Conservation (phyloP, 2,797 vertebrate species). For the Sparus aurata region DNA sequence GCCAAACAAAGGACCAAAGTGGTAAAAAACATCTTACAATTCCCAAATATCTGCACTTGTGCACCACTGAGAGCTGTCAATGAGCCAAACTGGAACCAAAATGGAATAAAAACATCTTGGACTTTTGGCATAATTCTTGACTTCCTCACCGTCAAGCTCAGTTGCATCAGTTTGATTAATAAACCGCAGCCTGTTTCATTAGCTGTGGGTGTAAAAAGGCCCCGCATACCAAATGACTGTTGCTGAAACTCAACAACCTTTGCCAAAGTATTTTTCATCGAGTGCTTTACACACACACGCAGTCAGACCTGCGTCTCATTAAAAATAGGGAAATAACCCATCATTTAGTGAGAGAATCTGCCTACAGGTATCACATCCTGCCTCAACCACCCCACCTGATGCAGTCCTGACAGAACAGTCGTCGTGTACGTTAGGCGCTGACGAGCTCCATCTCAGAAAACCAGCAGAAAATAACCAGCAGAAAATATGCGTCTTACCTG, state of each 20-base stretch:
- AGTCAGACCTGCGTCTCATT: not conserved
- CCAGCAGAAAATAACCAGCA: not conserved
- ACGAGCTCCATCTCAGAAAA: not conserved
- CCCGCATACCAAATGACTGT: not conserved
- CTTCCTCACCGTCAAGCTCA: too few relatives aligned
- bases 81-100: too few relatives aligned
- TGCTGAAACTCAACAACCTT: not conserved
- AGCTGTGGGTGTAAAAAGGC: not conserved
- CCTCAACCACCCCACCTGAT: not conserved
- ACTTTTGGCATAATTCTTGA: too few relatives aligned
- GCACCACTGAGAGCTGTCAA: too few relatives aligned
- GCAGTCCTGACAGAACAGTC: too few relatives aligned
- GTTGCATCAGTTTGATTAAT: not conserved
- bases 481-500: slow-evolving; percentile 29
- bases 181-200: not conserved
- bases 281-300: not conserved
- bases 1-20: too few relatives aligned
- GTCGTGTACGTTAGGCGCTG: too few relatives aligned
- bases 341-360: not conserved
- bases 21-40: too few relatives aligned
- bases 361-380: slow-evolving; percentile 1
- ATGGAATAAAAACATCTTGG: not conserved
- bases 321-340: not conserved
- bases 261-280: not conserved
- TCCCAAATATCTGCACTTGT: too few relatives aligned